Base-by-base conservation (phyloP, 2,888 invertebrate species). In the Tenthredo mesomela region DNA sequence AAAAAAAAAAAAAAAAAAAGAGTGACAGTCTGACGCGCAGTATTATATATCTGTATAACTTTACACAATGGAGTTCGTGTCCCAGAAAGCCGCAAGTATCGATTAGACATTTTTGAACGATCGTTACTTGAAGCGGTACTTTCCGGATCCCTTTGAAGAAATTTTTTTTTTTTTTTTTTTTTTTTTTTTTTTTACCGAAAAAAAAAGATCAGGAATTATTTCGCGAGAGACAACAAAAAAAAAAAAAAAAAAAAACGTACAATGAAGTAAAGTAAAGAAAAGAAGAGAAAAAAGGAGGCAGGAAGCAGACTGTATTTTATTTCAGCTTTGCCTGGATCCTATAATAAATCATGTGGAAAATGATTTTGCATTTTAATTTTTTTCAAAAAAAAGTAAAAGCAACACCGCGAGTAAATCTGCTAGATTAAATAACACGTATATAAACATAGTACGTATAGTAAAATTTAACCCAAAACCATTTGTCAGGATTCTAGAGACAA, bases 21-120 rank as follows among this genome's bases (percentile, higher is more conserved):
- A 29, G 77, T 54, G 77, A 50, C 33, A 77, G 77, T 50, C 54
- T 54, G 77, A 77, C 77, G 77, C 77, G 54, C 50, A 29, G 40
- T 50, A 50, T 77, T 67, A 29, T 67, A 67, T 77, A 75, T 75
- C 75, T 29, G 50, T 77, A 67, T 67, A 50, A 77, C 77, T 77
- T 77, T 77, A 29, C 47, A 77, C 77, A 77, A 77, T 77, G 77
- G 77, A 77, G 15, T 77, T 77, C 50, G 77, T 77, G 50, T 77
- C 77, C 12, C 71, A 40, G 43, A 73, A 77, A 47, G 18, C 47
- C 18, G 54, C 29, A 21, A 37, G 77, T 77, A 77, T 77, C 54
- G 77, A 77, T 77, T 54, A 77, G 50, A 77, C 77, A 54, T 77
- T 67, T 67, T 67, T 67, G 67, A 73, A 43, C 73, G 73, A 73